phyloP scores from a whole-genome alignment of 92 coral and sea anemone genomes.

The Epizoanthus illoricatus region DNA sequence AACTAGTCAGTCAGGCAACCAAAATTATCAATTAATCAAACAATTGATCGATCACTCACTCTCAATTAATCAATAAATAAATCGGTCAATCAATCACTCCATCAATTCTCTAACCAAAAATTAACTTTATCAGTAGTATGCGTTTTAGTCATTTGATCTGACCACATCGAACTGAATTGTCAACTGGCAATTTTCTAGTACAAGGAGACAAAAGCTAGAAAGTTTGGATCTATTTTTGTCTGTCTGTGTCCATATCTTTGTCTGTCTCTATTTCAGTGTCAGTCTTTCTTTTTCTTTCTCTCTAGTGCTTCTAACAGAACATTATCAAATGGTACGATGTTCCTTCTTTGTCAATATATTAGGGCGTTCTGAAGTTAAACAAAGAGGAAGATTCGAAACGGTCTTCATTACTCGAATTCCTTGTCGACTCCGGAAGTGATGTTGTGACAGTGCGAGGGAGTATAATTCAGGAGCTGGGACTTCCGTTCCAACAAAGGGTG shows the following conservation, averaged over 20 bases:
- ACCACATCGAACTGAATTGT: background rate
- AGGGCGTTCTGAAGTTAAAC: constrained; percentile 9
- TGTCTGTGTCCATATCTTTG: too few species aligned
- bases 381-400: background rate
- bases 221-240: too few species aligned
- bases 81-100: background rate
- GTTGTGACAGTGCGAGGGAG: constrained; percentile 58
- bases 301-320: background rate
- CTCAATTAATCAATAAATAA: background rate
- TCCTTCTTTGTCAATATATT: background rate
- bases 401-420: constrained; percentile 51
- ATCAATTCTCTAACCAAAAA: background rate
- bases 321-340: too few species aligned
- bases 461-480: constrained; percentile 57
- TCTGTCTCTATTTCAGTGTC: too few species aligned
- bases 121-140: background rate
- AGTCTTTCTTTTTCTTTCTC: too few species aligned
- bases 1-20: background rate
- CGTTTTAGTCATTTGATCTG: too few species aligned
- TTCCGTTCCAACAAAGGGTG: constrained; percentile 47
- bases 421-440: constrained; percentile 84
- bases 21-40: background rate
- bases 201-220: too few species aligned
- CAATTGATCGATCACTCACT: background rate
- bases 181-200: background rate